Evolutionary conservation across 1,140 invertebrate species (phyloP), one percentile per base, ranked within the genome.

Genomic region (Chymomyza costata): DNA sequence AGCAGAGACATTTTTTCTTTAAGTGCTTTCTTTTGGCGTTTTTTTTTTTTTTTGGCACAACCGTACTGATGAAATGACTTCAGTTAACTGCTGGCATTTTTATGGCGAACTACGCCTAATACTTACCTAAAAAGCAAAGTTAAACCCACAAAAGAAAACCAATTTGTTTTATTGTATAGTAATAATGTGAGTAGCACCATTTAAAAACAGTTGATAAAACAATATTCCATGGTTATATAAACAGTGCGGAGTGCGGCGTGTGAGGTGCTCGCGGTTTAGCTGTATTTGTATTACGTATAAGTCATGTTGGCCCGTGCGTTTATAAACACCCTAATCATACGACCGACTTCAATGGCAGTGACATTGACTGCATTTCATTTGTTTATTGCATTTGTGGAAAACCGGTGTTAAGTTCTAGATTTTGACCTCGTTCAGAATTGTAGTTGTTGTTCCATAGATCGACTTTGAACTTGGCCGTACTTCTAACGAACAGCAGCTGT

Each of bases 381-480:
- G 21, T 10, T n/a, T 16, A 31, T 21, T 58, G 54, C 68, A 73
- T 38, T 52, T 73, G 68, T 59, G 46, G 46, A 68, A 73, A 74
- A n/a, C n/a, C n/a, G n/a, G n/a, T n/a, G n/a, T n/a, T n/a, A n/a
- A n/a, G n/a, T n/a, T n/a, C n/a, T n/a, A n/a, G n/a, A n/a, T n/a
- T n/a, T n/a, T n/a, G n/a, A n/a, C n/a, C n/a, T n/a, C n/a, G n/a
- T n/a, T n/a, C n/a, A n/a, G n/a, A n/a, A n/a, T n/a, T n/a, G n/a
- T n/a, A n/a, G n/a, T n/a, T n/a, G n/a, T n/a, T n/a, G n/a, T n/a
- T n/a, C n/a, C n/a, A n/a, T n/a, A n/a, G n/a, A n/a, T n/a, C n/a
- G n/a, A n/a, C n/a, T n/a, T n/a, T n/a, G n/a, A n/a, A n/a, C n/a
- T n/a, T n/a, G n/a, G n/a, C n/a, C n/a, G n/a, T n/a, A n/a, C n/a